These are phyloP conservation scores for Zaprionus kolodkinae DNA, from an alignment of 1,140 invertebrate species.

Conservation along the genomic window DNA sequence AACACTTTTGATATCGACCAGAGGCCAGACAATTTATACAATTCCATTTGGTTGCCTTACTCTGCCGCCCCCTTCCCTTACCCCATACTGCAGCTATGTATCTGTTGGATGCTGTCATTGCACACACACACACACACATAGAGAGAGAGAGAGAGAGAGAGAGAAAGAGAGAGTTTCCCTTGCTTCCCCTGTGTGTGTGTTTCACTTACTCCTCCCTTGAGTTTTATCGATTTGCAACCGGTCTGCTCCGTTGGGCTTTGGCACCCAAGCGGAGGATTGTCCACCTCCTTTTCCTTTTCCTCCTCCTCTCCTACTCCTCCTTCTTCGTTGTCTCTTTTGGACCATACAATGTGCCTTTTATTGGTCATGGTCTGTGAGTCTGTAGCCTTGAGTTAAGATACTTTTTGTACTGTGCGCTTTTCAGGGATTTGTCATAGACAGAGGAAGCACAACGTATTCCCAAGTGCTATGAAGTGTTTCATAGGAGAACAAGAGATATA, in stretches of 20 bases:
- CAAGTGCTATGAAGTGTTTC: conserved; percentile 20
- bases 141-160: too few species aligned
- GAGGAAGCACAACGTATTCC: background rate
- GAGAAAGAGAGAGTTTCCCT: background rate
- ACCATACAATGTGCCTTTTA: conserved; percentile 74
- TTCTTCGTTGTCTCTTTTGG: conserved; percentile 15
- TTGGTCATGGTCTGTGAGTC: conserved; percentile 56
- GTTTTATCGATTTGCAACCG: conserved; percentile 73
- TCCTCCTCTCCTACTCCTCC: too few species aligned
- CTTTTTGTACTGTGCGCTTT: conserved; percentile 26
- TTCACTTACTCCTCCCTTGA: conserved; percentile 38
- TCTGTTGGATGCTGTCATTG: conserved; percentile 36
- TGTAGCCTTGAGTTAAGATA: conserved; percentile 45
- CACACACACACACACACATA: conserved; percentile 12
- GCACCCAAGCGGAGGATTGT: conserved; percentile 44
- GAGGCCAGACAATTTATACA: conserved; percentile 34
- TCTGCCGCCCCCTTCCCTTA: background rate
- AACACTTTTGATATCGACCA: conserved; percentile 55
- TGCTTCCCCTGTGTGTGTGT: conserved; percentile 8
- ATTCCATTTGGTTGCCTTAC: conserved; percentile 10
- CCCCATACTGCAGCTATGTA: conserved; percentile 6
- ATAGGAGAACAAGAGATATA: background rate
- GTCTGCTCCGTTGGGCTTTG: conserved; percentile 46
- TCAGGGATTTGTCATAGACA: conserved; percentile 1
- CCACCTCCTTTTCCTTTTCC: background rate